Base-by-base conservation (phyloP, 1,140 invertebrate genomes). In the Sweltsa coloradensis region DNA sequence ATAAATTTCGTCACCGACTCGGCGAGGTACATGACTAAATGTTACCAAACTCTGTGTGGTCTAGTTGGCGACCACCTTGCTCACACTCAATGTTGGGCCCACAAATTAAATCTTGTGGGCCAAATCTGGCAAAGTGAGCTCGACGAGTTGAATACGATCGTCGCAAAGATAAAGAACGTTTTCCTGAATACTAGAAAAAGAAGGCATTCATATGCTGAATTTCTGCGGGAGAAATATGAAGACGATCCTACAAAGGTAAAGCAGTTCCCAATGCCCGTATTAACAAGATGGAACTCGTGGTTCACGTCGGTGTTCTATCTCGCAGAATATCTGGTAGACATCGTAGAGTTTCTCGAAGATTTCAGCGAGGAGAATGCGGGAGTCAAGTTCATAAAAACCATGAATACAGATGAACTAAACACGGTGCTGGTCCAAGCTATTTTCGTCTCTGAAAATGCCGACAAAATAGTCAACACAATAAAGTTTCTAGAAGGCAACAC, bases 401-500 rank as follows among this genome's bases (percentile, higher is more conserved):
- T 37, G 36, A 37, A 5, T 37, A 5, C 18, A 37, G 36, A 37
- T 37, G 36, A 37, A 3, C 36, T 37, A 19, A 16, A 37, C 16
- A 22, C 18, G 23, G 36, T n/a, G 11, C 18, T 16, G 23, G 23
- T 37, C 23, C 36, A 37, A 37, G 5, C 36, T 19, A 19, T 16
- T 37, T 37, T 37, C 23, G 36, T 37, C 5, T 9, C 4, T 37
- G 36, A 37, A n/a, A 37, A 37, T 22, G 18, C 16, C 36, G 23
- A 16, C 18, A 37, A 44, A 18, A 13, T 44, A 44, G 11, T 44
- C 26, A 3, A 44, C 23, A 25, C 7, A 13, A 44, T 34, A n/a
- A 26, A 44, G 26, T 44, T 44, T n/a, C 25, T 44, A 26, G 22
- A 44, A 44, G 42, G 22, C 6, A 11, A 22, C 13, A 25, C 42